These are phyloP conservation scores for Anoplius nigerrimus DNA, from an alignment of 2,888 invertebrate genomes.

Conservation along the genomic window DNA sequence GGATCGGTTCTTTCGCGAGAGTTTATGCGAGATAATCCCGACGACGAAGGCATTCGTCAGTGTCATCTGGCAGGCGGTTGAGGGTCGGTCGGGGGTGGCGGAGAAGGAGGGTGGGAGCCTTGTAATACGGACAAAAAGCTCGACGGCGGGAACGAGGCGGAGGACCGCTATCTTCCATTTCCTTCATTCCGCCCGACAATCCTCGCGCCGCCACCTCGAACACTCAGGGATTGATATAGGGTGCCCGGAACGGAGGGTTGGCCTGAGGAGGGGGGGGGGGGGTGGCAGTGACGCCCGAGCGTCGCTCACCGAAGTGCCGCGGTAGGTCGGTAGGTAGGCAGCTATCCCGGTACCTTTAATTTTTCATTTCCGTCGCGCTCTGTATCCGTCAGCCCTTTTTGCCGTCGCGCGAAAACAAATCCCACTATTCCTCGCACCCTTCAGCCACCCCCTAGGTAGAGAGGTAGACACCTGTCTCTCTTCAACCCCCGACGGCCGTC, in stretches of 20 bases:
- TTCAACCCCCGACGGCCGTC: background rate
- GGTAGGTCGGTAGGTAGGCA: slow-evolving; percentile 12
- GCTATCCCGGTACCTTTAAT: slow-evolving; percentile 24
- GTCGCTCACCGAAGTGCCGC: too few relatives aligned
- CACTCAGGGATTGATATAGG: too few relatives aligned
- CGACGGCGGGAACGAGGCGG: slow-evolving; percentile 19
- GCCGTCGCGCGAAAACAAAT: slow-evolving; percentile 2
- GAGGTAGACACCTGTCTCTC: background rate
- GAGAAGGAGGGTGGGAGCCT: slow-evolving; percentile 19
- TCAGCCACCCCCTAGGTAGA: too few relatives aligned
- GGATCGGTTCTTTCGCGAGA: slow-evolving; percentile 26
- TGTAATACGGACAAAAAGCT: slow-evolving; percentile 35
- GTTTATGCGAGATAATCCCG: slow-evolving; percentile 50
- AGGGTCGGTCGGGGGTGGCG: too few relatives aligned
- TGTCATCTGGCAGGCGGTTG: slow-evolving; percentile 32
- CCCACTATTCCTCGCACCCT: slow-evolving; percentile 4
- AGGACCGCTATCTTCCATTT: slow-evolving; percentile 1
- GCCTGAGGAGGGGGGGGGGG: background rate
- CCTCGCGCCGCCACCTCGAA: background rate
- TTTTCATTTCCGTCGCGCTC: slow-evolving; percentile 27
- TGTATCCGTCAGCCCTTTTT: slow-evolving; percentile 1
- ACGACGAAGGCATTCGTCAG: slow-evolving; percentile 47
- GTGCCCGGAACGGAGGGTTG: background rate
- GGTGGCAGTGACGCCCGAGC: too few relatives aligned
- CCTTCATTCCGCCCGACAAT: background rate